phyloP scores from a whole-genome alignment of 2,113 vertebrate species.

The Talpa occidentalis region DNA sequence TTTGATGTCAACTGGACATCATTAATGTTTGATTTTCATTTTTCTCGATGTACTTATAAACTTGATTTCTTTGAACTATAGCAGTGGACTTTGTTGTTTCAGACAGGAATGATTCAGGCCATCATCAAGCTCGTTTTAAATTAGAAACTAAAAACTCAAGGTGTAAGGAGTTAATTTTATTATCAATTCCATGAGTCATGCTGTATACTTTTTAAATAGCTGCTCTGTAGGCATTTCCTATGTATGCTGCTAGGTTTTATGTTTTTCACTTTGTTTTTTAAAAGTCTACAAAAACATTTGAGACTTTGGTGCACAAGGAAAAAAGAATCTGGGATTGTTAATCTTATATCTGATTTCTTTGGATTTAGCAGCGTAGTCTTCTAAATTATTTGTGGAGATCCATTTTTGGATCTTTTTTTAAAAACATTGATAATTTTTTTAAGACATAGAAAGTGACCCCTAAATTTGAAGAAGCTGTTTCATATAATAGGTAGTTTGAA shows the following conservation, averaged over 20 bases:
- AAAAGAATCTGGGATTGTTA: constrained; percentile 24
- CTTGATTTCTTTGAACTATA: constrained; percentile 59
- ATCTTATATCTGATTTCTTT: constrained; percentile 45
- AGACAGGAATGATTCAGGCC: constrained; percentile 22
- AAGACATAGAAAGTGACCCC: constrained; percentile 3
- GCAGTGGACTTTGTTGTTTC: constrained; percentile 16
- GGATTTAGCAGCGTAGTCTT: constrained; percentile 51
- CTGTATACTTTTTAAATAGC: neutral
- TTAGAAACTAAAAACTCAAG: constrained; percentile 49
- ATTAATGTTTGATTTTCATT: constrained; percentile 63
- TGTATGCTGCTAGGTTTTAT: constrained; percentile 50
- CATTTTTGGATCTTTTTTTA: no score
- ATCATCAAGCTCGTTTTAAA: constrained; percentile 32
- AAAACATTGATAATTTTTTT: neutral
- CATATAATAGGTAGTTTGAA: constrained; percentile 38
- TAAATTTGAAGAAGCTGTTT: constrained; percentile 45
- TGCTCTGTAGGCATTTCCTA: constrained; percentile 29
- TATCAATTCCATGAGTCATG: constrained; percentile 15
- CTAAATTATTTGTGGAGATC: constrained; percentile 19
- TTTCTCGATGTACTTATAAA: constrained; percentile 41
- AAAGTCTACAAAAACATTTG: constrained; percentile 46
- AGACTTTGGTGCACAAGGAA: constrained; percentile 47
- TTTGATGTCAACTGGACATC: constrained; percentile 34
- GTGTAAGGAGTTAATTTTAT: constrained; percentile 56
- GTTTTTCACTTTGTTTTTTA: constrained; percentile 58